Conservation (phyloP, 2,888 invertebrate genomes). For the Tiliacea aurago region DNA sequence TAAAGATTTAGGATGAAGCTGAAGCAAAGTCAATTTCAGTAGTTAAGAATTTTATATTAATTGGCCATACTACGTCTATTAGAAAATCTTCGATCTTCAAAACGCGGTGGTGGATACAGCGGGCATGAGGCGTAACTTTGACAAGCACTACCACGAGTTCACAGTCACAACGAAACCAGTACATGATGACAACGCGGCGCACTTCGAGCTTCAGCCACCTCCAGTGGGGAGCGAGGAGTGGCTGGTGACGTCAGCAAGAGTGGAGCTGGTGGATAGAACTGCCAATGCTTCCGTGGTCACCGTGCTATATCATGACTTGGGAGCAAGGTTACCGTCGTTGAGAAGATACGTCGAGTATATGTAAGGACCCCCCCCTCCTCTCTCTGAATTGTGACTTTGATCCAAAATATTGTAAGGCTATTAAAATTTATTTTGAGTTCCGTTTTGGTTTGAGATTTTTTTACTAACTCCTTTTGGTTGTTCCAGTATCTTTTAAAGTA, state of each 20-base stretch:
- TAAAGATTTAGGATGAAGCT: background rate
- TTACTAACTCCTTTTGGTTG: background rate
- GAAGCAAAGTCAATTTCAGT: background rate
- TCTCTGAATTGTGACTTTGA: background rate
- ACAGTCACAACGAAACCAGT: constrained; percentile 78
- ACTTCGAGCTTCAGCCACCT: constrained; percentile 78
- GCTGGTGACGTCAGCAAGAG: constrained; percentile 80
- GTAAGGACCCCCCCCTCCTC: no score
- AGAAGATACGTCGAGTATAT: constrained; percentile 87
- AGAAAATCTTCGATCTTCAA: constrained; percentile 88
- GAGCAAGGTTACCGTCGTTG: constrained; percentile 91
- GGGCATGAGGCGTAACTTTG: constrained; percentile 77
- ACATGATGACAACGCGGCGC: constrained; percentile 78
- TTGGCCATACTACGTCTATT: constrained; percentile 41
- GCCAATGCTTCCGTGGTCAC: constrained; percentile 85
- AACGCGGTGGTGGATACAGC: constrained; percentile 81
- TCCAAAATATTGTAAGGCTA: background rate
- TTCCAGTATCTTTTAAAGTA: background rate
- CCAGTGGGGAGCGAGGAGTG: constrained; percentile 76
- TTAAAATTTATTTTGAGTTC: background rate
- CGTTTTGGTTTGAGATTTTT: background rate
- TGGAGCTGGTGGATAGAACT: constrained; percentile 77
- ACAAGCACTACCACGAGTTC: constrained; percentile 79
- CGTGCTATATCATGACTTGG: constrained; percentile 92
- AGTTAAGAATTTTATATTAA: background rate